phyloP scores from a whole-genome alignment of 2,888 invertebrate species.

The Isoperla grammatica region DNA sequence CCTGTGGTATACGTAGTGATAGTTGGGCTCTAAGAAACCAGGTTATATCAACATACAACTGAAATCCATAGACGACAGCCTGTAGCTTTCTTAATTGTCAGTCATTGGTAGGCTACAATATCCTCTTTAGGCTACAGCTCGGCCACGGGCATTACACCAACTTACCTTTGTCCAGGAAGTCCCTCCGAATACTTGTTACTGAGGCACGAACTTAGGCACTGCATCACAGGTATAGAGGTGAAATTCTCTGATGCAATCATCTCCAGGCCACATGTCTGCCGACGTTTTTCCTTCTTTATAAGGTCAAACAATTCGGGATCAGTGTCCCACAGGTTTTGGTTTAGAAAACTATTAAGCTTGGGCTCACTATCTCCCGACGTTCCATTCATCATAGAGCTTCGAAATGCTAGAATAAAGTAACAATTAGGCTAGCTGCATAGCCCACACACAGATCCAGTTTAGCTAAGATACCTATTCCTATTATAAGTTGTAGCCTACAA shows the following conservation, averaged over 20 bases:
- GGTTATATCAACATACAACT: too few species aligned
- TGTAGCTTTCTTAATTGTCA: too few species aligned
- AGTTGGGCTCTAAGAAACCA: too few species aligned
- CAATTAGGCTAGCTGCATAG: too few species aligned
- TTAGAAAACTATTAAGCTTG: constrained; percentile 3
- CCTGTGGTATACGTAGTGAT: too few species aligned
- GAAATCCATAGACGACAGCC: too few species aligned
- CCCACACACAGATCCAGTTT: too few species aligned
- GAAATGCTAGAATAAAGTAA: too few species aligned
- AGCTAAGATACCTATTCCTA: too few species aligned
- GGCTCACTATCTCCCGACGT: not conserved
- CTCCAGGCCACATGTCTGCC: constrained; percentile 82
- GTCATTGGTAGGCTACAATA: too few species aligned
- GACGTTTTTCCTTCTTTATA: constrained; percentile 76
- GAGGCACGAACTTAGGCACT: constrained; percentile 84
- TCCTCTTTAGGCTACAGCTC: too few species aligned
- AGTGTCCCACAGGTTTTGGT: constrained; percentile 50
- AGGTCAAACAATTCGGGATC: constrained; percentile 84
- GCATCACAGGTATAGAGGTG: constrained; percentile 82
- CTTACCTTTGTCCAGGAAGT: constrained; percentile 79
- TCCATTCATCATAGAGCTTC: constrained; percentile 1
- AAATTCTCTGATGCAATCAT: constrained; percentile 98
- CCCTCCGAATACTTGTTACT: constrained; percentile 97
- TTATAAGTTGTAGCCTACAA: too few species aligned
- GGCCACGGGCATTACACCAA: not conserved